Percentiles rank a stretch among this genome's conserved stretches.
Conservation (phyloP, 2,797 vertebrate species). For the Macroramphosus scolopax region DNA sequence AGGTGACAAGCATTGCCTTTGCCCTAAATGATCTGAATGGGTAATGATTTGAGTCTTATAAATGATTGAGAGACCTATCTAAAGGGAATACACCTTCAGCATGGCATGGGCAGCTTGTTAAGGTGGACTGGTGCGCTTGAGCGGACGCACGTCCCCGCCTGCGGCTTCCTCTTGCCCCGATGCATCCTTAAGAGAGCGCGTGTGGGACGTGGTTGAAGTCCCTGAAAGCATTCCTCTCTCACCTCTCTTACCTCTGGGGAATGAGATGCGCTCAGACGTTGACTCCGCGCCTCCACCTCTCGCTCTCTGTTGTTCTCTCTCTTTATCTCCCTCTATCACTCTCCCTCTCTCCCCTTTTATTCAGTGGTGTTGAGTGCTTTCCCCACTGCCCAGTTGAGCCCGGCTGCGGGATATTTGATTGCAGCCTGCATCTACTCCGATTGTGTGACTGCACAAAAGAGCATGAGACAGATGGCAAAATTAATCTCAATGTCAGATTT, state of each 20-base stretch:
- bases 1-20: slow-evolving; percentile 69
- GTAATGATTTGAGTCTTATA: slow-evolving; percentile 75
- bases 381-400: slow-evolving; percentile 25
- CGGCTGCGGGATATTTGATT: slow-evolving; percentile 26
- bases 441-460: slow-evolving; percentile 12
- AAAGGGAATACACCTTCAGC: slow-evolving; percentile 74
- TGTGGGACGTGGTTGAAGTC: slow-evolving; percentile 67
- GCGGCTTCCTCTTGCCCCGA: slow-evolving; percentile 26
- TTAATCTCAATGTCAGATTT: slow-evolving; percentile 14
- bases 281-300: slow-evolving; percentile 57
- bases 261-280: slow-evolving; percentile 54
- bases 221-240: slow-evolving; percentile 77
- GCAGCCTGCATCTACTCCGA: slow-evolving; percentile 14
- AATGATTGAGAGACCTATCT: slow-evolving; percentile 75
- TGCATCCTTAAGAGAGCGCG: slow-evolving; percentile 72
- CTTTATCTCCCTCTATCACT: slow-evolving; percentile 13
- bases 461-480: too few relatives aligned
- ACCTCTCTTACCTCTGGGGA: slow-evolving; percentile 68
- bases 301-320: slow-evolving; percentile 28
- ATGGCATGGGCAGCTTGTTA: slow-evolving; percentile 67
- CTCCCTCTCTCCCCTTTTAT: slow-evolving; percentile 19
- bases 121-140: slow-evolving; percentile 70
- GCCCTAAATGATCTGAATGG: slow-evolving; percentile 79
- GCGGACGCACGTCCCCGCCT: slow-evolving; percentile 29
- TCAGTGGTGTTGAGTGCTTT: slow-evolving; percentile 14